phyloP scores from a whole-genome alignment of 2,888 invertebrate species.

The Ashinkailepas kermadecensis region DNA sequence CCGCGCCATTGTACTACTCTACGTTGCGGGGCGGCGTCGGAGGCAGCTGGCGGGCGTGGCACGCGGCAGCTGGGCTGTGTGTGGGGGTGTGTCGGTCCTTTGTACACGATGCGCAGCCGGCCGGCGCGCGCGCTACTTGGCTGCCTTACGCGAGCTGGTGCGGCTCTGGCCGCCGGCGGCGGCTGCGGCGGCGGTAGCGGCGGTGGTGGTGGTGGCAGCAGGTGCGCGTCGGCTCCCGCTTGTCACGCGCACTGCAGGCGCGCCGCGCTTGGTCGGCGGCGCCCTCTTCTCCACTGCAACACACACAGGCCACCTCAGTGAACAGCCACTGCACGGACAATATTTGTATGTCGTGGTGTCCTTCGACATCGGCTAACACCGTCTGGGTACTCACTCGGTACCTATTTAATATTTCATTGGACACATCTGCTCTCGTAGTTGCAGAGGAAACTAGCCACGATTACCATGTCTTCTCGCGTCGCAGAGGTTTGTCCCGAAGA shows the following conservation, averaged over 20 bases:
- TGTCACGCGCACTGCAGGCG: not conserved
- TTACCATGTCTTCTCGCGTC: no score
- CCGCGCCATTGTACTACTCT: not conserved
- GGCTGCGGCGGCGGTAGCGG: not conserved
- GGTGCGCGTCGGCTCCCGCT: not conserved
- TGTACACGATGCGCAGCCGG: conserved; percentile 8
- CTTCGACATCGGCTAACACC: no score
- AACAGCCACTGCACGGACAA: not conserved
- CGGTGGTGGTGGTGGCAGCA: no score
- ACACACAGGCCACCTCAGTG: not conserved
- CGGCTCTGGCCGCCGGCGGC: not conserved
- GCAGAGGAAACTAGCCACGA: no score
- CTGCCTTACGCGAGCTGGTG: conserved; percentile 9
- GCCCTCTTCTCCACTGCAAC: not conserved
- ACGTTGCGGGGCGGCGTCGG: no score
- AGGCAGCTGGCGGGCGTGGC: no score
- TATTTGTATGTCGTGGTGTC: no score
- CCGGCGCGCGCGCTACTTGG: not conserved
- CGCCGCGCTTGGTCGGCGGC: conserved; percentile 4
- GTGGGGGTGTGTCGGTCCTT: not conserved
- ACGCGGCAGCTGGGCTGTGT: not conserved
- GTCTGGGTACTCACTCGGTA: no score
- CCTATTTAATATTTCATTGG: no score
- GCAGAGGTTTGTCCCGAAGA: no score
- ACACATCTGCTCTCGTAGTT: no score